phyloP scores from a whole-genome alignment of 2,797 vertebrate genomes.

The Choloepus didactylus region DNA sequence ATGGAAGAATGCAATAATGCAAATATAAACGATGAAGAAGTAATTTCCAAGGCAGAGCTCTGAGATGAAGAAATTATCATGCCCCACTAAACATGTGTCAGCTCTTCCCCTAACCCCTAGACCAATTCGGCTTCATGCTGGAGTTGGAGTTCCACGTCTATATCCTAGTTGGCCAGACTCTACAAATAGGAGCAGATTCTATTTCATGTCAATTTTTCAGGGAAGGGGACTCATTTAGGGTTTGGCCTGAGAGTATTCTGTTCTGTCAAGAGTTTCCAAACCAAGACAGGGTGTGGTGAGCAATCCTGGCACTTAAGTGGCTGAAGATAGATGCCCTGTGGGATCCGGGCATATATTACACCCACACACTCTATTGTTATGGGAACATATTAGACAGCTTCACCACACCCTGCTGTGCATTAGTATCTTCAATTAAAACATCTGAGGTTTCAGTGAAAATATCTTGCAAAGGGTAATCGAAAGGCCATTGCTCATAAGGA shows the following conservation, averaged over 20 bases:
- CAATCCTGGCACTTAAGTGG: conserved; percentile 55
- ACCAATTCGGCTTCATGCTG: background rate
- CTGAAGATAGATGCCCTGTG: conserved; percentile 69
- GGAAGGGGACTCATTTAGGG: conserved; percentile 50
- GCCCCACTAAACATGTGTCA: background rate
- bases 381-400: conserved; percentile 16
- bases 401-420: conserved; percentile 47
- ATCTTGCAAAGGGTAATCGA: background rate
- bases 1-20: background rate
- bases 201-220: background rate
- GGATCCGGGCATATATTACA: conserved; percentile 60
- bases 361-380: conserved; percentile 70
- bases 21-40: background rate
- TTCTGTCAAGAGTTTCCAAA: conserved; percentile 76
- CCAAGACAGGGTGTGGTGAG: conserved; percentile 69
- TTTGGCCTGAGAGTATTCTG: conserved; percentile 44
- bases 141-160: background rate
- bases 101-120: background rate
- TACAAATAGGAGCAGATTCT: background rate
- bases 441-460: conserved; percentile 8
- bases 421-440: conserved; percentile 16
- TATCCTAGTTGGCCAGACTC: background rate
- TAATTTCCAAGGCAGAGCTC: background rate
- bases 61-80: background rate
- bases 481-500: background rate